Base-by-base conservation (phyloP, 2,888 invertebrate species). In the Drosophila atroscutellata region DNA sequence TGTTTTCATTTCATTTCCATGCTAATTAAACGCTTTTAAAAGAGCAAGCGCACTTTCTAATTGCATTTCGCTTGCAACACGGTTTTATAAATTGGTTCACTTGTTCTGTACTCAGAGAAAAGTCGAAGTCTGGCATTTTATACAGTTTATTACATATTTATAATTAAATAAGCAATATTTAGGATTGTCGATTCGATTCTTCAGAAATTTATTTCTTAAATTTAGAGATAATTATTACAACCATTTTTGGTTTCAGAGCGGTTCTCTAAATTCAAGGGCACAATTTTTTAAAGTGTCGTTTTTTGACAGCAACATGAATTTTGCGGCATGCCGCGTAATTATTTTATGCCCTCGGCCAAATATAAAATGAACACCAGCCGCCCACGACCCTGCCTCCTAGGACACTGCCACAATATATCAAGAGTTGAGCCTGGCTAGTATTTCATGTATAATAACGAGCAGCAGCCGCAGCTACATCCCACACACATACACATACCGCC, bases 271-370 rank as follows among this genome's bases (percentile, higher is more conserved):
- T 37, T 55, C 55, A 55, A 28, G 28, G 56, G 9, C 42, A 30
- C 11, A 6, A 0, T 8, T 42, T 39, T 56, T 64, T 52, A 8
- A 24, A 59, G 66, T 72, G 66, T 57, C 56, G 65, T 59, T 72
- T 75, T 45, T 77, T 72, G 66, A 72, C 79, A 81, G 81, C 54
- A 69, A 86, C 90, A 85, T 87, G 87, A 87, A 87, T 89, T 81
- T 86, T 86, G 86, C 75, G 88, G 85, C 81, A 78, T 77, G 80
- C 82, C 84, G 81, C 79, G 81, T 91, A 90, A 90, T 90, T 91
- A 91, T 91, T 90, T 90, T 81, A 91, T 89, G 85, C 75, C 69
- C 72, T 69, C 74, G 81, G 76, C 78, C 68, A 81, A 86, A 81
- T 18, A 42, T 75, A 81, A 84, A 80, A 81, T 65, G 55, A 69